Conservation (phyloP, 35 echinoderm and acorn worm species). For the Ophioderma brevispina region DNA sequence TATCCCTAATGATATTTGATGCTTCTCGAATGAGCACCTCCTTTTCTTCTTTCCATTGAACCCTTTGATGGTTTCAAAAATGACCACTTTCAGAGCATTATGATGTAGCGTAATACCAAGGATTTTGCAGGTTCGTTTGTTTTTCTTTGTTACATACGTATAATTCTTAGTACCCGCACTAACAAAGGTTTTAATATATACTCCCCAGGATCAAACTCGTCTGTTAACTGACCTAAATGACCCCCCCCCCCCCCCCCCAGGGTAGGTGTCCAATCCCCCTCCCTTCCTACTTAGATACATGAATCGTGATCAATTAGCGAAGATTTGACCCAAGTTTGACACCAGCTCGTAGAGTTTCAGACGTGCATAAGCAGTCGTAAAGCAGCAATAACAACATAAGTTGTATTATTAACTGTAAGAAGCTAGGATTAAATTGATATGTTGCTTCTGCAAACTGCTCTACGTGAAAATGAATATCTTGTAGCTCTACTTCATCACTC, state of each 20-base stretch:
- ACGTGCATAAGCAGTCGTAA: constrained; percentile 64
- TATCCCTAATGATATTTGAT: too few relatives aligned
- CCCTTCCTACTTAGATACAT: constrained; percentile 36
- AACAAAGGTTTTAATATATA: constrained; percentile 43
- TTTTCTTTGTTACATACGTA: constrained; percentile 48
- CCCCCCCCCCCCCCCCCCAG: too few relatives aligned
- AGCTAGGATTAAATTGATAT: background rate
- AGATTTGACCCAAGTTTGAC: constrained; percentile 37
- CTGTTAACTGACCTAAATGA: constrained; percentile 63
- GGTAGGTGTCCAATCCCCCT: constrained; percentile 29
- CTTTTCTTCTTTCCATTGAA: too few relatives aligned
- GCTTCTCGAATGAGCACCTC: too few relatives aligned
- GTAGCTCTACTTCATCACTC: background rate
- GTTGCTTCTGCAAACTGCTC: background rate
- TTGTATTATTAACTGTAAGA: background rate
- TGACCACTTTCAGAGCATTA: too few relatives aligned
- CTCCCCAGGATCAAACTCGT: constrained; percentile 43
- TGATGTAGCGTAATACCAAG: too few relatives aligned
- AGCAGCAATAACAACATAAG: constrained; percentile 61
- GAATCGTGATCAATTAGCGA: constrained; percentile 74
- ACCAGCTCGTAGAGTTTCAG: constrained; percentile 61
- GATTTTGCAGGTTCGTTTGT: too few relatives aligned
- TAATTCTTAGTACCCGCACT: constrained; percentile 59
- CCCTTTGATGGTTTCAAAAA: too few relatives aligned
- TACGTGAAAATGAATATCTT: background rate